These are phyloP conservation scores for Micromesistius poutassou DNA, from an alignment of 2,797 vertebrate genomes.

Conservation along the genomic window DNA sequence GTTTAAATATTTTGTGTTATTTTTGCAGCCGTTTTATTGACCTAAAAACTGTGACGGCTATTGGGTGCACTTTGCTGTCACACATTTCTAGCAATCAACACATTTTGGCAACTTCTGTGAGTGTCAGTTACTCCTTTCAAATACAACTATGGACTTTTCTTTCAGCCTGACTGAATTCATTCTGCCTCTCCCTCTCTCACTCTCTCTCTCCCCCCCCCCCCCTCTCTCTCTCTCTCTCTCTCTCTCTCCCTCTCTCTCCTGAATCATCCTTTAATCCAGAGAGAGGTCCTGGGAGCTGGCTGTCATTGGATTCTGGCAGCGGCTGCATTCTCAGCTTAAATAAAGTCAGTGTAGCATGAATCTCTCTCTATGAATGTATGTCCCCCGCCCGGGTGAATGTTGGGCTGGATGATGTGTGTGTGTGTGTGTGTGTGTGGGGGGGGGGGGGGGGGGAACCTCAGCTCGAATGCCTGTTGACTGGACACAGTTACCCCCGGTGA, in stretches of 20 bases:
- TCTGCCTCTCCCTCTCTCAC: constrained; percentile 71
- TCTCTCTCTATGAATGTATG: constrained; percentile 81
- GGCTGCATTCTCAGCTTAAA: constrained; percentile 76
- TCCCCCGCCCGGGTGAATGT: constrained; percentile 62
- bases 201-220: constrained; percentile 72
- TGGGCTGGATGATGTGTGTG: constrained; percentile 45
- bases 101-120: constrained; percentile 57
- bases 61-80: constrained; percentile 48
- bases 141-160: constrained; percentile 64
- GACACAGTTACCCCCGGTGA: constrained; percentile 78
- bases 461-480: constrained; percentile 78
- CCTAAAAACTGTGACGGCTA: background rate
- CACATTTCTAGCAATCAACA: constrained; percentile 57
- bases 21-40: too few species aligned
- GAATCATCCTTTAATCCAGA: constrained; percentile 80
- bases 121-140: constrained; percentile 65
- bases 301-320: constrained; percentile 75
- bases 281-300: constrained; percentile 72
- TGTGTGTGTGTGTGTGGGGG: too few species aligned
- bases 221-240: constrained; percentile 72
- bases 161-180: constrained; percentile 72
- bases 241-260: constrained; percentile 71
- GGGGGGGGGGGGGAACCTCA: constrained; percentile 67
- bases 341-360: constrained; percentile 85
- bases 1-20: too few species aligned